Conservation (phyloP, 23 tunicate species). For the Diplosoma virens region DNA sequence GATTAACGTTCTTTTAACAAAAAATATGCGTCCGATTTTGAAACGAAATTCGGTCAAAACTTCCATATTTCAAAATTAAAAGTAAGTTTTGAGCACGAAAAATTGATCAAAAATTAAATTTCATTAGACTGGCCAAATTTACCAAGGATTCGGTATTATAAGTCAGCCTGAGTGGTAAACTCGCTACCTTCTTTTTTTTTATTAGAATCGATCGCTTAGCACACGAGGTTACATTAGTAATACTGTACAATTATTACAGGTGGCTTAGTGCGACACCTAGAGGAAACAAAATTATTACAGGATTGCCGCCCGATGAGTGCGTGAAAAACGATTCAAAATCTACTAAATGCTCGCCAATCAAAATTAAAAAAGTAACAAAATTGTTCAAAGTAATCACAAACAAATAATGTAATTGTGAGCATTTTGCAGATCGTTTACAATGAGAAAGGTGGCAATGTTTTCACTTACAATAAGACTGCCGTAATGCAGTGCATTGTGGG, state of each 20-base stretch:
- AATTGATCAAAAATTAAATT: no score
- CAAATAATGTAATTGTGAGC: not conserved
- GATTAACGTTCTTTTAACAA: no score
- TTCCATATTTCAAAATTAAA: no score
- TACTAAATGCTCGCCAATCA: not conserved
- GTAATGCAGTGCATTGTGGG: slow-evolving; percentile 46
- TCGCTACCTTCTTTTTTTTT: no score
- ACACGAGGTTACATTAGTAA: not conserved
- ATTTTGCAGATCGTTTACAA: not conserved
- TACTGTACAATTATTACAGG: not conserved
- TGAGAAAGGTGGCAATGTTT: not conserved
- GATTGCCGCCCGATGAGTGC: slow-evolving; percentile 11
- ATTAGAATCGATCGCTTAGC: no score
- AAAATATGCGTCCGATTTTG: no score
- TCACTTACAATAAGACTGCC: slow-evolving; percentile 29
- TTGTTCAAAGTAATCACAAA: not conserved
- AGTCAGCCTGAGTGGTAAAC: no score
- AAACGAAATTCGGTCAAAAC: no score
- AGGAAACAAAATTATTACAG: slow-evolving; percentile 28
- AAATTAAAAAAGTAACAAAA: not conserved
- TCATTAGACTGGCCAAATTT: no score
- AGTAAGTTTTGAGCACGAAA: no score
- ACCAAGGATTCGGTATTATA: no score
- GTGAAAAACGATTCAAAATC: not conserved
- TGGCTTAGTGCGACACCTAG: slow-evolving; percentile 45